A percentile compares a stretch with the other conserved stretches of the same genome.
Conservation (phyloP, 2,888 invertebrate species). For the Heliconius sara region DNA sequence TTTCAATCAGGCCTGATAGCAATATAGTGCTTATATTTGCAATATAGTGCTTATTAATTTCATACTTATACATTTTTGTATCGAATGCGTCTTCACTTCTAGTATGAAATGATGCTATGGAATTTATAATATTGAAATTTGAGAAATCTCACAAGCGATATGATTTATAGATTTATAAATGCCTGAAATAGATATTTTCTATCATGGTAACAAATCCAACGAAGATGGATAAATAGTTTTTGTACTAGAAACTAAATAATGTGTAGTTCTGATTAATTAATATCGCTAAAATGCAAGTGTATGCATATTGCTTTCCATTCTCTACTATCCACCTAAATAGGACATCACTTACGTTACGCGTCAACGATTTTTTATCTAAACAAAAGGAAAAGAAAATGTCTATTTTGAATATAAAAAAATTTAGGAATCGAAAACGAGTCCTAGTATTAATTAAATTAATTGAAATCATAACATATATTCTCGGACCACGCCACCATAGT, state of each 20-base stretch:
- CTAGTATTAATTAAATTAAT: neutral
- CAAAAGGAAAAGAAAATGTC: neutral
- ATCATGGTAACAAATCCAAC: no score
- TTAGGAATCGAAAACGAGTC: neutral
- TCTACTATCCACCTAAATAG: neutral
- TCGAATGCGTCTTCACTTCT: neutral
- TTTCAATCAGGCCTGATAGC: no score
- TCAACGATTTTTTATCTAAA: neutral
- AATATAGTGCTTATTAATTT: no score
- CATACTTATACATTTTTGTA: neutral
- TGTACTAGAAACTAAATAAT: no score
- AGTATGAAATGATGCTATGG: neutral
- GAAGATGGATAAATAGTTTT: no score
- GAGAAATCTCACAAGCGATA: neutral
- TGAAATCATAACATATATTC: neutral
- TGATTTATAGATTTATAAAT: conserved; percentile 1
- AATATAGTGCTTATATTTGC: neutral
- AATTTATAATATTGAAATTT: conserved; percentile 12
- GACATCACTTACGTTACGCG: neutral
- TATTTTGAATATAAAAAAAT: neutral
- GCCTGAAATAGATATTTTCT: no score
- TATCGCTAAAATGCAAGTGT: no score
- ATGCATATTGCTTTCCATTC: neutral
- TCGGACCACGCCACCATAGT: neutral
- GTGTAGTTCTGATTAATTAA: no score